Evolutionary conservation across 2,797 vertebrate species (phyloP).

Genomic region (Artibeus lituratus): DNA sequence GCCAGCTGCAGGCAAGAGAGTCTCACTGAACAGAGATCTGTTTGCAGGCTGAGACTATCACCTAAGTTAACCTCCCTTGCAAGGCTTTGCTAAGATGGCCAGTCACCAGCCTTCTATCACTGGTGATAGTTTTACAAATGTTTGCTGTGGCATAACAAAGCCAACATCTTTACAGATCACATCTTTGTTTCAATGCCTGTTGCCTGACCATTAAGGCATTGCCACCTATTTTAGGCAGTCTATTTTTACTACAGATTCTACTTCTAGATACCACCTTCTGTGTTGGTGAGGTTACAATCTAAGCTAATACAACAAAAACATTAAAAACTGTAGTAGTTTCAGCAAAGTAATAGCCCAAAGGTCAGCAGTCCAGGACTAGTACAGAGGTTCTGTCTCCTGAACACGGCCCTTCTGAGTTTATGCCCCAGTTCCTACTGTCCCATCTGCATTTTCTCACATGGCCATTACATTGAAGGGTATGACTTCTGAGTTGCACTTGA

Average conservation of each 20-base stretch:
- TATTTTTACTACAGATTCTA: background rate
- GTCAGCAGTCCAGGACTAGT: background rate
- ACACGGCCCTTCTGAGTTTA: background rate
- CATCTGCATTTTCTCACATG: background rate
- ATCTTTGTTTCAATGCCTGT: background rate
- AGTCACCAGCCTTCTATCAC: background rate
- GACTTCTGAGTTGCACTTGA: background rate
- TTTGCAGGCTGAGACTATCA: background rate
- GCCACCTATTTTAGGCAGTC: background rate
- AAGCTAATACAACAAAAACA: conserved; percentile 3
- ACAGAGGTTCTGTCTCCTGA: background rate
- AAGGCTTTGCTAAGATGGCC: background rate
- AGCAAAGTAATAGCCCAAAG: background rate
- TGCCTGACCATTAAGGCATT: background rate
- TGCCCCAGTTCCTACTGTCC: background rate
- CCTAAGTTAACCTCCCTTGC: background rate
- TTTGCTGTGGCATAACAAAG: background rate
- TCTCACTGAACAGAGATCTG: background rate
- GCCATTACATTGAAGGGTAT: background rate
- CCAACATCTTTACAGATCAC: background rate
- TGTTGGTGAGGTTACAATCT: background rate
- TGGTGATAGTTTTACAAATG: background rate
- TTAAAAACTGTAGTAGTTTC: background rate
- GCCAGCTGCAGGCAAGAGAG: background rate
- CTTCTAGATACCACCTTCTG: background rate